A percentile compares a stretch with the other conserved stretches of the same genome.
These are phyloP conservation scores for Hylia prasina DNA, from an alignment of 2,113 vertebrate genomes.

Conservation along the genomic window DNA sequence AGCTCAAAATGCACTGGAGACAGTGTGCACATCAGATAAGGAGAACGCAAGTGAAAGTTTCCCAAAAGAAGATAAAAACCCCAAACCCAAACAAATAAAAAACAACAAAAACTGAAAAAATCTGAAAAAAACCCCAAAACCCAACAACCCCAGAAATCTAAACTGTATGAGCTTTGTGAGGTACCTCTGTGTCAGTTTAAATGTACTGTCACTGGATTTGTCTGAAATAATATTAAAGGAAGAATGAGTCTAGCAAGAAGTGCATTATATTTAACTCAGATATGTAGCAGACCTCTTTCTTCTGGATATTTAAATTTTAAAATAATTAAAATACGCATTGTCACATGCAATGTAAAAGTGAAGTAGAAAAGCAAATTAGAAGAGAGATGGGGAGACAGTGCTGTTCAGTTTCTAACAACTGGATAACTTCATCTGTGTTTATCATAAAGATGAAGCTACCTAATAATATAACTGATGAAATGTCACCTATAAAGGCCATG, in stretches of 20 bases:
- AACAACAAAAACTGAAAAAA: not conserved
- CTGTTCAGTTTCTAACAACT: not conserved
- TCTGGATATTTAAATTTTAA: not conserved
- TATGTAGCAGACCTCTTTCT: not conserved
- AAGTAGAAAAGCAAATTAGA: not conserved
- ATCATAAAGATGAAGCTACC: not conserved
- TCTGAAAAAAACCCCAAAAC: not conserved
- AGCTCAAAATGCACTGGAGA: not conserved
- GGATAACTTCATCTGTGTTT: not conserved
- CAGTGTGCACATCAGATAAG: not conserved
- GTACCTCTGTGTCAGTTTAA: not conserved
- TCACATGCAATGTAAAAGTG: not conserved
- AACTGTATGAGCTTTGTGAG: not conserved
- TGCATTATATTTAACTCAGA: not conserved
- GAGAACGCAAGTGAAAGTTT: not conserved
- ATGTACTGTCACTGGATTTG: not conserved
- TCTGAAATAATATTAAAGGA: not conserved
- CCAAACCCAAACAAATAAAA: not conserved
- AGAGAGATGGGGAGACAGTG: not conserved
- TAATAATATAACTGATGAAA: not conserved
- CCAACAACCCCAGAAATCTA: not conserved
- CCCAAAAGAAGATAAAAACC: not conserved
- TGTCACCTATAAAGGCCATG: not conserved
- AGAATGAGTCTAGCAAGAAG: not conserved
- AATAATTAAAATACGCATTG: not conserved